These are phyloP conservation scores for Brachyhypopomus occidentalis DNA, from an alignment of 2,113 vertebrate genomes.

Conservation along the genomic window DNA sequence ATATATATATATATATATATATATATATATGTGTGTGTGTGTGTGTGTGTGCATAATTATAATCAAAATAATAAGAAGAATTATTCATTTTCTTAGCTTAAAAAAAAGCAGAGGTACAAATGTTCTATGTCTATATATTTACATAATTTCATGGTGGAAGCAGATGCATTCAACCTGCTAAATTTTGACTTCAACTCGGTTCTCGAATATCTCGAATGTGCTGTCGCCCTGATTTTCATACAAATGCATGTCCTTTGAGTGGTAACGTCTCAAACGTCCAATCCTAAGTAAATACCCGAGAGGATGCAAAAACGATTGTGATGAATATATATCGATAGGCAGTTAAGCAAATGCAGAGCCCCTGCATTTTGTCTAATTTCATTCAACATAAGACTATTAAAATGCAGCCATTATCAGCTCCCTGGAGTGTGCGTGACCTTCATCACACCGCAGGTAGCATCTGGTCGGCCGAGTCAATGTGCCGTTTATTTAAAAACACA, in stretches of 20 bases:
- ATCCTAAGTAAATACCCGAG: constrained; percentile 54
- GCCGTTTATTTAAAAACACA: constrained; percentile 68
- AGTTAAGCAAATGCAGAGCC: constrained; percentile 58
- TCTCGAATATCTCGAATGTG: constrained; percentile 3
- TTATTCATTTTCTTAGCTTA: no score
- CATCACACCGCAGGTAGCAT: constrained; percentile 50
- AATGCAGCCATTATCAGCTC: constrained; percentile 46
- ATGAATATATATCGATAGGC: constrained; percentile 46
- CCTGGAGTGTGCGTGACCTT: constrained; percentile 56
- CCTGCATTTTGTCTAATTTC: constrained; percentile 53
- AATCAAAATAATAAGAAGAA: no score
- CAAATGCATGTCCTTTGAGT: constrained; percentile 48
- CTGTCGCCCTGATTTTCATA: constrained; percentile 59
- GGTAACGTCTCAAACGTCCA: constrained; percentile 43
- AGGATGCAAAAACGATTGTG: constrained; percentile 62
- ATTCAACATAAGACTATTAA: constrained; percentile 53
- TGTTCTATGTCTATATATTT: constrained; percentile 17
- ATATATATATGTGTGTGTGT: background rate
- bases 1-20: background rate
- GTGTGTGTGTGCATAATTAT: background rate
- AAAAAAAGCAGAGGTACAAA: background rate
- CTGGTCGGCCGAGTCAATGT: constrained; percentile 46
- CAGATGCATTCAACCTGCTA: constrained; percentile 20
- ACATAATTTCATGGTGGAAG: constrained; percentile 31
- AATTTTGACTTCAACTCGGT: constrained; percentile 17